A percentile compares a stretch with the other conserved stretches of the same genome.
Evolutionary conservation across 2,888 invertebrate genomes (phyloP).

Genomic region (Monoplex corrugatus): DNA sequence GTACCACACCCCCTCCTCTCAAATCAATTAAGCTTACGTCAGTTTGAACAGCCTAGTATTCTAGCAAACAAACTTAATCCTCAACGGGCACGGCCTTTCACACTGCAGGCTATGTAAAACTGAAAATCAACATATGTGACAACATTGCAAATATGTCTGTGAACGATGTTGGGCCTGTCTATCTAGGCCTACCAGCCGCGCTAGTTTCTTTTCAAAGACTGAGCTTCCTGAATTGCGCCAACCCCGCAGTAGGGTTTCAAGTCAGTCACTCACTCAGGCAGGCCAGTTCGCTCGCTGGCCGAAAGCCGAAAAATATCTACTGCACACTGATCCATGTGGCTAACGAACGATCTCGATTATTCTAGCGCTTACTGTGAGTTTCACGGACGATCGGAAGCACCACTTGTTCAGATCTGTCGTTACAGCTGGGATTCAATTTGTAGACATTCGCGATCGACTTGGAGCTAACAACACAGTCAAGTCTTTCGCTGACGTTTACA

Average conservation of each 20-base stretch:
- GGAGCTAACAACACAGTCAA: background rate
- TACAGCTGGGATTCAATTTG: background rate
- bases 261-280: background rate
- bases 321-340: constrained; percentile 3
- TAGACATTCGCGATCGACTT: constrained; percentile 15
- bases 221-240: too few species aligned
- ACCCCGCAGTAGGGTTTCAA: too few species aligned
- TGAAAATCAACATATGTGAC: too few species aligned
- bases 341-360: constrained; percentile 5
- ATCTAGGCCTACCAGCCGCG: background rate
- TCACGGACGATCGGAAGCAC: background rate
- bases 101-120: too few species aligned
- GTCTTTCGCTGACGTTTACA: constrained; percentile 3
- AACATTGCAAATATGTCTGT: too few species aligned
- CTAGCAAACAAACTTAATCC: too few species aligned
- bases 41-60: too few species aligned
- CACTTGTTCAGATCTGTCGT: background rate
- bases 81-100: too few species aligned
- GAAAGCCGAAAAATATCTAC: constrained; percentile 2
- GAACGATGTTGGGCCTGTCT: background rate
- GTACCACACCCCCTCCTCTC: too few species aligned
- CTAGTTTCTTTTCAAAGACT: too few species aligned
- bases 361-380: constrained; percentile 26
- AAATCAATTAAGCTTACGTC: too few species aligned
- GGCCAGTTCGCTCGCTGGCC: constrained; percentile 12